Percentiles rank a stretch among this genome's conserved stretches.
Evolutionary conservation across 2,113 vertebrate species (phyloP).

Genomic region (Coptodon rendalli): DNA sequence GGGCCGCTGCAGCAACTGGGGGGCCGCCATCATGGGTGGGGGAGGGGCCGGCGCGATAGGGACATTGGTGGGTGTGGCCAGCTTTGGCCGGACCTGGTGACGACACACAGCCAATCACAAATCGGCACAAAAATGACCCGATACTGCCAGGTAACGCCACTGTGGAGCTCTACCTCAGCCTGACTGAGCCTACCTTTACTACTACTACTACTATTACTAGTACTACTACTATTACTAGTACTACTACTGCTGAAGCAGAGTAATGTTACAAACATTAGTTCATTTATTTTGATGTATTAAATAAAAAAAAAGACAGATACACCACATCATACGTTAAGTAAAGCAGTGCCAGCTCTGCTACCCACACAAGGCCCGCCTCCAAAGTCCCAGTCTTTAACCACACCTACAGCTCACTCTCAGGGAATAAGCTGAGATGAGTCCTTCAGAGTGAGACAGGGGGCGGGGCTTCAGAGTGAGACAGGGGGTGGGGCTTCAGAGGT

Average conservation of each 20-base stretch:
- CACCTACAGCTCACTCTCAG: neutral
- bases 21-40: constrained; percentile 95
- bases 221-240: neutral
- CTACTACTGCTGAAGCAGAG: neutral
- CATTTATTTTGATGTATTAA: neutral
- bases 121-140: neutral
- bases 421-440: neutral
- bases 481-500: too few species aligned
- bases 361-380: neutral
- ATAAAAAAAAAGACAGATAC: neutral
- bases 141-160: constrained; percentile 28
- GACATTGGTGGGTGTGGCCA: constrained; percentile 86
- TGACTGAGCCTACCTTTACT: neutral
- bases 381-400: neutral
- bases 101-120: constrained; percentile 18
- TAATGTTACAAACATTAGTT: neutral
- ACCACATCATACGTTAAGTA: neutral
- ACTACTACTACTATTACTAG: too few species aligned
- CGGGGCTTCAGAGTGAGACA: neutral
- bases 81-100: constrained; percentile 88
- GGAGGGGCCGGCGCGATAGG: constrained; percentile 95
- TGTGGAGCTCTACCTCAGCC: constrained; percentile 13
- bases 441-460: neutral
- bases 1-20: constrained; percentile 91
- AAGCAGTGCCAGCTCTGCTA: neutral